Evolutionary conservation across 2,888 invertebrate genomes (phyloP).

Genomic region (Camptogramma bilineatum): DNA sequence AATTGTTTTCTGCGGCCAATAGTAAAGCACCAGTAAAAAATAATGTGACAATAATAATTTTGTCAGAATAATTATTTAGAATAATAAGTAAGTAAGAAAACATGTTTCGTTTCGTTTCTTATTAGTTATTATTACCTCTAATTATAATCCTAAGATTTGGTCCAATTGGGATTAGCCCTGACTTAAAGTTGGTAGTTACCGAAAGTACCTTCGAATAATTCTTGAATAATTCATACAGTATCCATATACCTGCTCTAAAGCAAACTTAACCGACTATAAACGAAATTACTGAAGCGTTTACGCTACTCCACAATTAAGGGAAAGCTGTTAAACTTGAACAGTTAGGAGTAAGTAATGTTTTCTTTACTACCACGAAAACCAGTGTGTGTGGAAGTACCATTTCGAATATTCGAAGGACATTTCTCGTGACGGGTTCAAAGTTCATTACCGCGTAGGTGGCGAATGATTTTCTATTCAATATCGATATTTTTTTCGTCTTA

Average conservation of each 20-base stretch:
- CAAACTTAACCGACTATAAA: conserved; percentile 39
- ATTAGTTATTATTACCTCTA: background rate
- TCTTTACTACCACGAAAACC: conserved; percentile 8
- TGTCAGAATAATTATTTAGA: too few relatives aligned
- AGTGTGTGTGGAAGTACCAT: background rate
- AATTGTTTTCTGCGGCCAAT: too few relatives aligned
- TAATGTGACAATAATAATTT: too few relatives aligned
- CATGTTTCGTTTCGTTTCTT: too few relatives aligned
- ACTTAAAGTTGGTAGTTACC: background rate
- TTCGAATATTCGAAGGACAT: too few relatives aligned
- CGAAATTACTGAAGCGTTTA: conserved; percentile 34
- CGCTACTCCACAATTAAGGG: conserved; percentile 36
- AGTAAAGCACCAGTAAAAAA: too few relatives aligned
- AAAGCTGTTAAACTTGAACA: conserved; percentile 24
- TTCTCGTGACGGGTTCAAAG: too few relatives aligned
- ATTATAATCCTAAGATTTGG: background rate
- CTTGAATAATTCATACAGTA: conserved; percentile 30
- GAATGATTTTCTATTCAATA: too few relatives aligned
- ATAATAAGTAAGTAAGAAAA: too few relatives aligned
- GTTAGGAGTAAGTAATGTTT: conserved; percentile 26
- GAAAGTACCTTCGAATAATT: background rate
- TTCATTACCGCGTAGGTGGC: too few relatives aligned
- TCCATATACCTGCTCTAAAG: conserved; percentile 34
- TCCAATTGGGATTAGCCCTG: too few relatives aligned
- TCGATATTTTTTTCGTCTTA: too few relatives aligned